phyloP scores from a whole-genome alignment of 1,140 invertebrate species.

The Chelonus insularis region DNA sequence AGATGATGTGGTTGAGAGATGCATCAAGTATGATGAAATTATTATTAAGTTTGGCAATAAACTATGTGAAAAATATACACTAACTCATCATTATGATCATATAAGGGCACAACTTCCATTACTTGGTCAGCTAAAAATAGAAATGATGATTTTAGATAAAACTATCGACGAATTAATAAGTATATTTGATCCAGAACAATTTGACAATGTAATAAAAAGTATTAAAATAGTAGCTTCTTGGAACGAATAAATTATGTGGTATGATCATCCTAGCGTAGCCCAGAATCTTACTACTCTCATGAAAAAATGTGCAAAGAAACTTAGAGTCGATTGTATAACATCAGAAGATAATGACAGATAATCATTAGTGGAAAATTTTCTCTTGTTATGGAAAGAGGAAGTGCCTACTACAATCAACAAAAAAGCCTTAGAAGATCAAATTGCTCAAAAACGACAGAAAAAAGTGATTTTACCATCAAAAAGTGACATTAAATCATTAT shows the following conservation, averaged over 20 bases:
- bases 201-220: slow-evolving; percentile 12
- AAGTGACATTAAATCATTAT: slow-evolving; percentile 18
- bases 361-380: slow-evolving; percentile 19
- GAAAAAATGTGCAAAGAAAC: slow-evolving; percentile 9
- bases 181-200: slow-evolving; percentile 22
- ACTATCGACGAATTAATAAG: slow-evolving; percentile 19
- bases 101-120: slow-evolving; percentile 28
- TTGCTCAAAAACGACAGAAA: not conserved
- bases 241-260: not conserved
- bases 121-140: slow-evolving; percentile 26
- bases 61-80: slow-evolving; percentile 29
- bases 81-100: slow-evolving; percentile 25
- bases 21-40: slow-evolving; percentile 33
- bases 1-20: slow-evolving; percentile 25
- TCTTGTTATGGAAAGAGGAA: slow-evolving; percentile 14
- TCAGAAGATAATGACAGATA: slow-evolving; percentile 13
- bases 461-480: slow-evolving; percentile 6
- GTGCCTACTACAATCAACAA: slow-evolving; percentile 7
- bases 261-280: too few species aligned
- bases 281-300: slow-evolving; percentile 17
- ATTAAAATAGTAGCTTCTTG: slow-evolving; percentile 18
- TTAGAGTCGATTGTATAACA: slow-evolving; percentile 14
- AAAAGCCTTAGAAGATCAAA: slow-evolving; percentile 10
- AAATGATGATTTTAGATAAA: slow-evolving; percentile 17
- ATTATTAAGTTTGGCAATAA: slow-evolving; percentile 36